These are phyloP conservation scores for Drosophila meridionalis DNA, from an alignment of 2,888 invertebrate species.

Conservation along the genomic window DNA sequence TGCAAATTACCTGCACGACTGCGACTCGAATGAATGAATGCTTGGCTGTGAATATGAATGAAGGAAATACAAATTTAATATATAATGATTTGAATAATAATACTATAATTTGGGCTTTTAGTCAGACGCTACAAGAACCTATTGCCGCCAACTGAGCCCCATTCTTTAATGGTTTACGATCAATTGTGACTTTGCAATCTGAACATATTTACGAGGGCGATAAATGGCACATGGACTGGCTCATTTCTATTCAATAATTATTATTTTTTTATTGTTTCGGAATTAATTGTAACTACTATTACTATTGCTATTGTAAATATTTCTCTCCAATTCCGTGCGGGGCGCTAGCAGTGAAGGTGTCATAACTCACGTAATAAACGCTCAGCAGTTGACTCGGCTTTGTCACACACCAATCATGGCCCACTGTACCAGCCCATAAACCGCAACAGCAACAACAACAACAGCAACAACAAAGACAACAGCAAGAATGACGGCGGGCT, in stretches of 20 bases:
- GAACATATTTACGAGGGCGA: conserved; percentile 59
- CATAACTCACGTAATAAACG: conserved; percentile 70
- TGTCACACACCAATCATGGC: conserved; percentile 57
- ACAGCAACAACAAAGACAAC: conserved; percentile 2
- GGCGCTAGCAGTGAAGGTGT: conserved; percentile 49
- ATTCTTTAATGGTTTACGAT: conserved; percentile 68
- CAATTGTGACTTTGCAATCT: conserved; percentile 70
- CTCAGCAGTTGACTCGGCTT: conserved; percentile 53
- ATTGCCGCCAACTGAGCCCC: conserved; percentile 30
- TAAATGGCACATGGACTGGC: conserved; percentile 50
- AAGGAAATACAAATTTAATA: background rate
- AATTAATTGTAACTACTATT: too few species aligned
- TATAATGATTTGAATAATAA: background rate
- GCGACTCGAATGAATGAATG: background rate
- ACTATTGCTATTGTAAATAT: conserved; percentile 65
- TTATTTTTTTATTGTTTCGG: conserved; percentile 63
- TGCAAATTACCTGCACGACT: background rate
- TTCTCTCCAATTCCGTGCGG: conserved; percentile 3
- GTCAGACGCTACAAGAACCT: conserved; percentile 2
- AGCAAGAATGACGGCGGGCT: conserved; percentile 32
- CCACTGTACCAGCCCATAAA: conserved; percentile 43
- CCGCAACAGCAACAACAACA: conserved; percentile 40
- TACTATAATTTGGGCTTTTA: background rate
- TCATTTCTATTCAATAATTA: conserved; percentile 63
- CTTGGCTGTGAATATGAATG: background rate